Evolutionary conservation across 2,888 invertebrate species (phyloP), one percentile per base, ranked within the genome.

Genomic region (Spatulosminthurus flaviceps): DNA sequence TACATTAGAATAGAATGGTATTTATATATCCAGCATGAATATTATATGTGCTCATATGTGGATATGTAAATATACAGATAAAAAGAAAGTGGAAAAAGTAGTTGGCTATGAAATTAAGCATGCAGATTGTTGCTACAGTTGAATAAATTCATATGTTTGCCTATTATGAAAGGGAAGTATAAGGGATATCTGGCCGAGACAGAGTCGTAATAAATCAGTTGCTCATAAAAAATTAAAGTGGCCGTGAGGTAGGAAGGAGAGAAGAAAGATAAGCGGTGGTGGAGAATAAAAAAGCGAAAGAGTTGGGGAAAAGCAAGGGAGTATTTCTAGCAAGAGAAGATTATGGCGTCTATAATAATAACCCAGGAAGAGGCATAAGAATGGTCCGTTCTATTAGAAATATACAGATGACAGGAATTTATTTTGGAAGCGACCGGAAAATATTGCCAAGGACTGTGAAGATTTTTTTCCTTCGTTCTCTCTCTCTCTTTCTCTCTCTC

Each of bases 181-280:
- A 70, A 34, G 71, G 77, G 80, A 80, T 83, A 82, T 82, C 82
- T 82, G 82, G 51, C 43, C 42, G 60, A 73, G 81, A 81, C 83
- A 82, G 79, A 77, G 43, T 67, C 41, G 74, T 79, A 78, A 83
- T 83, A 83, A 82, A 83, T 83, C 82, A 82, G 28, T 71, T 74
- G 80, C 79, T 83, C 80, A 82, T 82, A 83, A 82, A 81, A 82
- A 81, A 83, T 82, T 82, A 77, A 78, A 78, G 66, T 74, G 73
- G 78, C 75, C 64, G 78, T 78, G 71, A 71, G 71, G 75, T 71
- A 78, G 61, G 72, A 28, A 43, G 22, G 34, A 72, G 41, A 51
- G 64, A 2, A 1, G 24, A 13, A 34, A 16, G 22, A 72, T 1
- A 78, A 21, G 34, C 41, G 9, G 9, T 43, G 22, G 21, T n/a